These are phyloP conservation scores for Lepetodrilus schrolli DNA, from an alignment of 2,888 invertebrate species.

Conservation along the genomic window DNA sequence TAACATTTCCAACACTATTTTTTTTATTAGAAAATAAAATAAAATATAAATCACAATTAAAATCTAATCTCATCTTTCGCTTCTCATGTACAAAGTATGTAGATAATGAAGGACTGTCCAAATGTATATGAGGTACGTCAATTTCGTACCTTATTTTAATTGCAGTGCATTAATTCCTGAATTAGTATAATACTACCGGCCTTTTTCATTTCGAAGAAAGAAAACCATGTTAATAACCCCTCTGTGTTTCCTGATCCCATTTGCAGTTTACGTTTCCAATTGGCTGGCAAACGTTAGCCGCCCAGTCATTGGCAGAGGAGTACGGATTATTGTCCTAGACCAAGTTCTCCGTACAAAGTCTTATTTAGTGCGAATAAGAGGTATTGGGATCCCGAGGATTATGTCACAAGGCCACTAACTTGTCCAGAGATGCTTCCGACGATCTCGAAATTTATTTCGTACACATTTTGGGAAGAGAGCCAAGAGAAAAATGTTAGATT, in stretches of 20 bases:
- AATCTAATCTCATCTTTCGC: too few relatives aligned
- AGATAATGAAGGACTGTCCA: too few relatives aligned
- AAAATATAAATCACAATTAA: too few relatives aligned
- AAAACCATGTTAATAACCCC: not conserved
- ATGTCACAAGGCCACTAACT: not conserved
- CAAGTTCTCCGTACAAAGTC: not conserved
- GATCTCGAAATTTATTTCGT: not conserved
- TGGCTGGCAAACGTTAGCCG: slow-evolving; percentile 21
- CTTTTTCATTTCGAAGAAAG: too few relatives aligned
- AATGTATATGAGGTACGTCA: too few relatives aligned
- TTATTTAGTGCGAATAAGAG: slow-evolving; percentile 6
- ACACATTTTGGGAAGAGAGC: slow-evolving; percentile 2
- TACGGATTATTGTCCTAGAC: not conserved
- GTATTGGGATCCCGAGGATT: not conserved
- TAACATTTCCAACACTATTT: too few relatives aligned
- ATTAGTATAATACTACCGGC: too few relatives aligned
- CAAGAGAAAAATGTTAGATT: slow-evolving; percentile 5
- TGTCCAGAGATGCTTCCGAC: not conserved
- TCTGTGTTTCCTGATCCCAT: not conserved
- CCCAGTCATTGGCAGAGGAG: not conserved
- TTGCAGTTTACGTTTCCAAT: slow-evolving; percentile 22
- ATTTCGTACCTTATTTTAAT: too few relatives aligned
- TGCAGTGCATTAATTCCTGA: too few relatives aligned
- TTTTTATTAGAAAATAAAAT: too few relatives aligned
- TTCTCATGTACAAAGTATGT: too few relatives aligned